A percentile compares a stretch with the other conserved stretches of the same genome.
Conservation (phyloP, 2,888 invertebrate species). For the Dione vanillae region DNA sequence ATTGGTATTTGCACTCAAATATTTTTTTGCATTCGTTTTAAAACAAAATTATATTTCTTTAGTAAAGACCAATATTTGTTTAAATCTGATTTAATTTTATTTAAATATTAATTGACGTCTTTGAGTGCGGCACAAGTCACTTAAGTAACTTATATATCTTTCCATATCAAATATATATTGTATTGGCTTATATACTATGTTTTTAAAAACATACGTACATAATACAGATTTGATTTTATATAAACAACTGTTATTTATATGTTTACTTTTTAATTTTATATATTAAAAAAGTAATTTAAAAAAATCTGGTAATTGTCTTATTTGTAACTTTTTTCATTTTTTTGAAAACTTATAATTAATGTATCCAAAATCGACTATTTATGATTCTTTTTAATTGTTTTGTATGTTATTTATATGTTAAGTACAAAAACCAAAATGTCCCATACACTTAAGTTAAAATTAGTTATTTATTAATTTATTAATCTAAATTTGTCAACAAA, state of each 20-base stretch:
- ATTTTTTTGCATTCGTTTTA: background rate
- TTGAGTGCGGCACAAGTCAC: background rate
- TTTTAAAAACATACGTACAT: too few species aligned
- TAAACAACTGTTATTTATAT: background rate
- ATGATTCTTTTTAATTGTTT: background rate
- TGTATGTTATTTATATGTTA: background rate
- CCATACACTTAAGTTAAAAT: background rate
- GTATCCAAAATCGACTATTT: background rate
- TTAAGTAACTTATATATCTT: background rate
- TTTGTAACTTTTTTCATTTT: background rate
- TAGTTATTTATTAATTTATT: conserved; percentile 3
- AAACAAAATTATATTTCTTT: background rate
- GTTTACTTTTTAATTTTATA: background rate
- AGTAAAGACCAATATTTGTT: too few species aligned
- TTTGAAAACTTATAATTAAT: background rate
- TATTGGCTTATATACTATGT: too few species aligned
- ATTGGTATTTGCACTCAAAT: background rate
- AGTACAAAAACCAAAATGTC: background rate
- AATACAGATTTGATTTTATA: too few species aligned
- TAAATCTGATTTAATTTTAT: background rate
- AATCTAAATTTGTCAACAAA: background rate
- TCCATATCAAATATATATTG: too few species aligned
- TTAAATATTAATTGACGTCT: background rate
- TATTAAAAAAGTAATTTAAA: background rate
- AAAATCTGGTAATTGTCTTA: background rate